Evolutionary conservation across 2,888 invertebrate species (phyloP), one percentile per base, ranked within the genome.

Genomic region (Coelopa pilipes): DNA sequence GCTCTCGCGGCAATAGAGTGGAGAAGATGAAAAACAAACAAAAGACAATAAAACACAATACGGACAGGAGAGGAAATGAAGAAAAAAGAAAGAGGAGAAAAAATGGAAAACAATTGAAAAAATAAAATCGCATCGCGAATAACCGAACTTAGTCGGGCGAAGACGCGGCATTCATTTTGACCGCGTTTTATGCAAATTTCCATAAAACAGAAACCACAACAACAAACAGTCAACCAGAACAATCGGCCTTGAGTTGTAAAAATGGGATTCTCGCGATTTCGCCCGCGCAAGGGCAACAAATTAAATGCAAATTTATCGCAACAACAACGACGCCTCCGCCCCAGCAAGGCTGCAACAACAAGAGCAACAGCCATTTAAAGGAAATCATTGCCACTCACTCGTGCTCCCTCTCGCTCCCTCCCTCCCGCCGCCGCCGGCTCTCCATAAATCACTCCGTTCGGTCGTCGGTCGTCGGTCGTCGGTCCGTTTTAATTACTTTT

Each of bases 401-500:
- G 21, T 49, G 62, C 21, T 19, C 13, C 12, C 19, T 21, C 50
- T 68, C 21, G 3, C 55, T 34, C 17, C 1, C 2, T 53, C 4
- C 15, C 55, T 69, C 19, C 4, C 9, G 46, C 45, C 17, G 47
- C 24, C 13, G 19, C 17, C 13, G 62, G 24, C 24, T 62, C 34
- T 47, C 62, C 62, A n/a, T 46, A 21, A 60, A 49, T 47, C 47
- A 21, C 47, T 47, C 17, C 50, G 49, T 47, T 72, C 45, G 45
- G 12, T 55, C 10, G 19, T 17, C 24, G 50, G 2, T 60, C 46
- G 5, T 5, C 45, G 2, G 7, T 34, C 34, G 46, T 77, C 81
- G 79, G 81, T 82, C 76, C 76, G 79, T 83, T 83, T 83, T 83
- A 83, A 83, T 83, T 83, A 83, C 83, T 82, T 83, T 80, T 82